Conservation (phyloP, 2,113 vertebrate species). For the Axis porcinus region DNA sequence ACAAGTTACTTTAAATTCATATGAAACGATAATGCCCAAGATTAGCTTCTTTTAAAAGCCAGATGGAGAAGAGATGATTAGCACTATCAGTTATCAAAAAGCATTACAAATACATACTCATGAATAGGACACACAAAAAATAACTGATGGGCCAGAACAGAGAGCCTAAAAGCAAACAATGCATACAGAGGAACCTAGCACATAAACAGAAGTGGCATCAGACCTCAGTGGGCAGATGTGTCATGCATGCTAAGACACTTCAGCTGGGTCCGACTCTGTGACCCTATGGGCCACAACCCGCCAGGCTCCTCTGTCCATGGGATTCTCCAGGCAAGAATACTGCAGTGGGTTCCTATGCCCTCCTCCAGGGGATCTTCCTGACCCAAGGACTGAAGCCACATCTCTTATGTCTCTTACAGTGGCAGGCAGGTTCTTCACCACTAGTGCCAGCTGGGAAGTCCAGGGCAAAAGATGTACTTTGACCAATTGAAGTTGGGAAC, state of each 20-base stretch:
- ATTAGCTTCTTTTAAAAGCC: background rate
- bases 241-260: fast-evolving
- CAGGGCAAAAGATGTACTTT: background rate
- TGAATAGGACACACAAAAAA: background rate
- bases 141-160: background rate
- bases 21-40: background rate
- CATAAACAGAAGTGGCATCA: background rate
- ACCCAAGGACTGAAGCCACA: background rate
- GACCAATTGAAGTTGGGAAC: background rate
- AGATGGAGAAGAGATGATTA: background rate
- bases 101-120: background rate
- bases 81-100: background rate
- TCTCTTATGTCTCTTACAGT: background rate
- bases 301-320: background rate
- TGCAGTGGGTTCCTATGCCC: background rate
- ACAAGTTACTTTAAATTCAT: background rate
- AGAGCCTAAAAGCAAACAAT: background rate
- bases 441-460: background rate
- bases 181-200: background rate
- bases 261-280: background rate
- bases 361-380: background rate
- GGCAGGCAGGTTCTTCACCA: background rate
- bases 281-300: background rate
- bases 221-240: background rate
- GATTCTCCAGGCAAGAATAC: background rate